Evolutionary conservation across 2,797 vertebrate species (phyloP), one percentile per base, ranked within the genome.

Genomic region (Rhynchotus rufescens): DNA sequence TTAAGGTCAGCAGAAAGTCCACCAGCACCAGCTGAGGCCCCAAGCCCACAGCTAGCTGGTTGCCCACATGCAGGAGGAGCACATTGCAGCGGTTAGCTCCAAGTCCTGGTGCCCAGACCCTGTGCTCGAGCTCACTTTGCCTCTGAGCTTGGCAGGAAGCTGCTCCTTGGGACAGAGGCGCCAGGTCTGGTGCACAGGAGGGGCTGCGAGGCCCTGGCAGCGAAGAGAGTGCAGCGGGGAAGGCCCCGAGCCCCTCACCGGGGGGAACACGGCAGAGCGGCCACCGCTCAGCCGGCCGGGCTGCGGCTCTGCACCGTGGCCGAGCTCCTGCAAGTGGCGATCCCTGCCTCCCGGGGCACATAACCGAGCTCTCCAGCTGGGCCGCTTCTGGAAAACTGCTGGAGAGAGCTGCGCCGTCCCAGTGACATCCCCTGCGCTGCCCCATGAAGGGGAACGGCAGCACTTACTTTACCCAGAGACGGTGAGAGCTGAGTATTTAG

Each of bases 271-370:
- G 20, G 12, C 73, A 67, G 77, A 56, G 10, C 3, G 32, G 6
- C 69, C 74, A 67, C 32, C 73, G 91, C 64, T 91, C 83, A 36
- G 69, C 69, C 30, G 13, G 76, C 90, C 79, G 74, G 62, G 65
- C 75, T 16, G 23, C 81, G 74, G 44, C 65, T 80, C 67, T 47
- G 6, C 30, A 1, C 38, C 13, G 28, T 0, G 0, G 42, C 54
- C 69, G 40, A 5, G 5, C 12, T 84, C 34, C 69, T 56, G 62
- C 62, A 85, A 80, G 34, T 1, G 13, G 15, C 13, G 42, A 0
- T 44, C 61, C 30, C 42, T 66, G 25, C 17, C 64, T 61, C 26
- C 23, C n/a, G 1, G 4, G 14, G 36, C 21, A 23, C 12, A 47
- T 34, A 28, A 49, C 14, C 28, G 42, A 64, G 9, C 9, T 3